Evolutionary conservation across 2,797 vertebrate genomes (phyloP), one percentile per base, ranked within the genome.

Genomic region (Glyptemys insculpta): DNA sequence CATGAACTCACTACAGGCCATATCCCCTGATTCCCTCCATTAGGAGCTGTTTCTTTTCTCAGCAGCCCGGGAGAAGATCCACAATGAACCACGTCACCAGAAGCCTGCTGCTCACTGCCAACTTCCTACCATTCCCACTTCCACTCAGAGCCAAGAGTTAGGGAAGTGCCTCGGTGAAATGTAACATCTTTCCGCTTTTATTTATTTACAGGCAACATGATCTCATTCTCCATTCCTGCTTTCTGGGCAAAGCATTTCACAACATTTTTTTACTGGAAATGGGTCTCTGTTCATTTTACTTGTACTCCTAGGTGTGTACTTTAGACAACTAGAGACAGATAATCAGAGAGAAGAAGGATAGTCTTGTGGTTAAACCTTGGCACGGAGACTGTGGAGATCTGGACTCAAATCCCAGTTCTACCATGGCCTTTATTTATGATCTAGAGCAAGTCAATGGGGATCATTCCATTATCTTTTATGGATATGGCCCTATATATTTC

Each of bases 181-280:
- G 44, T 95, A 96, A 92, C 91, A 90, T 91, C 94, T 95, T 79
- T 93, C 92, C 86, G 85, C 93, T 91, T 97, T 94, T 83, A 8
- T 90, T 87, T 87, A 87, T 92, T 95, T 91, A 94, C 47, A 83
- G 90, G 68, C 92, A 83, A 74, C 91, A 68, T 0, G 31, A 93
- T 49, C 94, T 89, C 81, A 31, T 83, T 85, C 91, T 89, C 93
- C 5, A 7, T 27, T 74, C 79, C 56, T 1, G 0, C 85, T 88
- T 91, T 81, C 79, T 56, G 92, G 25, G 90, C 87, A 72, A 62
- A 94, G 88, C 83, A 86, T 85, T 50, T 56, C 88, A 89, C 14
- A 47, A 89, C 47, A 16, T 8, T 47, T 65, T 21, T 86, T 85
- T 94, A 92, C 31, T 88, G 87, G 25, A 37, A 81, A 91, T 78